Conservation (phyloP, 2,797 vertebrate genomes). For the Melanitta fusca region DNA sequence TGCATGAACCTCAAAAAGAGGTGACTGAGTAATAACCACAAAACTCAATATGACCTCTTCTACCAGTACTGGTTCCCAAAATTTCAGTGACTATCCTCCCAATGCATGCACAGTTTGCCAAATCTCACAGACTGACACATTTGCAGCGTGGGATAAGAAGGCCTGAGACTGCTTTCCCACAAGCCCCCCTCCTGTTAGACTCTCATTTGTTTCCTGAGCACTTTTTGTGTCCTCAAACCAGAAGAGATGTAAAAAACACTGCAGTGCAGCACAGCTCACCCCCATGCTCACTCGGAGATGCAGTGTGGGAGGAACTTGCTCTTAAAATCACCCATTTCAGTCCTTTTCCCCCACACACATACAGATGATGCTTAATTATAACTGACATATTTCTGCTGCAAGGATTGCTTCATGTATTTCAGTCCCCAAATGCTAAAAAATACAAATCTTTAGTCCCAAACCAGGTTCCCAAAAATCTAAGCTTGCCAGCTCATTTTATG, state of each 20-base stretch:
- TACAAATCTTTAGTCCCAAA: neutral
- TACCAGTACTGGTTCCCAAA: neutral
- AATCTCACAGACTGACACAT: neutral
- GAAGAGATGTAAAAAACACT: neutral
- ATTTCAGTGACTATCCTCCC: neutral
- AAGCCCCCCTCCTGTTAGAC: neutral
- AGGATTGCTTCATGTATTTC: conserved; percentile 1
- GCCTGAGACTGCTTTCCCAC: neutral
- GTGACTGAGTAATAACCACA: conserved; percentile 4
- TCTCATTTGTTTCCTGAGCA: neutral
- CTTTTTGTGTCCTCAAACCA: neutral
- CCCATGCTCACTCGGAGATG: neutral
- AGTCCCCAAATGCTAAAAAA: neutral
- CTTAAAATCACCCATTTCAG: neutral
- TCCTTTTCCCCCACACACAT: neutral
- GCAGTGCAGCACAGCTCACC: conserved; percentile 23
- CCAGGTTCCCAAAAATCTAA: neutral
- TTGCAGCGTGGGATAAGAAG: neutral
- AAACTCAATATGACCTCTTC: conserved; percentile 1
- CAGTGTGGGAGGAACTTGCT: conserved; percentile 32
- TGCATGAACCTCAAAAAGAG: neutral
- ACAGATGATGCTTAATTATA: neutral
- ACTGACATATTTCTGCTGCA: conserved; percentile 16
- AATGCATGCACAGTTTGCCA: neutral
- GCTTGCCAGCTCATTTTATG: neutral